A percentile compares a stretch with the other conserved stretches of the same genome.
These are phyloP conservation scores for Macrotus californicus DNA, from an alignment of 2,113 vertebrate genomes.

Conservation along the genomic window DNA sequence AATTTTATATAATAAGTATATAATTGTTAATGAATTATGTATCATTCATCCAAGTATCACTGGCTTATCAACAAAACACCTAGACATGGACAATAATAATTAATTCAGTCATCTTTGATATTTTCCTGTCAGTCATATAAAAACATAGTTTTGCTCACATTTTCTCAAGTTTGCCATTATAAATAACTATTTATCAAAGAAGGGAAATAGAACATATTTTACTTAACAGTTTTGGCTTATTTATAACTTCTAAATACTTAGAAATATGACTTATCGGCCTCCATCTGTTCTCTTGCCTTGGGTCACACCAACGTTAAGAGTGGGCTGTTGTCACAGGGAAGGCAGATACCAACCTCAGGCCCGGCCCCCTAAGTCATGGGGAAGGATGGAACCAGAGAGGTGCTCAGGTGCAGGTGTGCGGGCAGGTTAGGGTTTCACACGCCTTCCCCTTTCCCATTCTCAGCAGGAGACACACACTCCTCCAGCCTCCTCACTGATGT, in stretches of 20 bases:
- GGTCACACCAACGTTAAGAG: not conserved
- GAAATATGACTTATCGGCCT: not conserved
- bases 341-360: not conserved
- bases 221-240: conserved; percentile 32
- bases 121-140: conserved; percentile 36
- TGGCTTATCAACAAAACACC: not conserved
- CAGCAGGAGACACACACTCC: not conserved
- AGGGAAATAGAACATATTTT: conserved; percentile 42
- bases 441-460: not conserved
- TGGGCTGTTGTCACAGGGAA: not conserved
- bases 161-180: conserved; percentile 40
- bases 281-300: not conserved
- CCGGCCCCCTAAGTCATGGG: not conserved
- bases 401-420: not conserved
- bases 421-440: not conserved
- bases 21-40: conserved; percentile 46
- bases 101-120: conserved; percentile 44
- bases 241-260: conserved; percentile 44
- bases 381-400: not conserved
- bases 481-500: not conserved
- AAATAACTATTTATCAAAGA: conserved; percentile 44
- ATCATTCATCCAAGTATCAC: conserved; percentile 25
- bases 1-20: conserved; percentile 51
- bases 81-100: conserved; percentile 38
- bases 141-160: conserved; percentile 26